These are phyloP conservation scores for Misgurnus anguillicaudatus DNA, from an alignment of 2,113 vertebrate species.

Conservation along the genomic window DNA sequence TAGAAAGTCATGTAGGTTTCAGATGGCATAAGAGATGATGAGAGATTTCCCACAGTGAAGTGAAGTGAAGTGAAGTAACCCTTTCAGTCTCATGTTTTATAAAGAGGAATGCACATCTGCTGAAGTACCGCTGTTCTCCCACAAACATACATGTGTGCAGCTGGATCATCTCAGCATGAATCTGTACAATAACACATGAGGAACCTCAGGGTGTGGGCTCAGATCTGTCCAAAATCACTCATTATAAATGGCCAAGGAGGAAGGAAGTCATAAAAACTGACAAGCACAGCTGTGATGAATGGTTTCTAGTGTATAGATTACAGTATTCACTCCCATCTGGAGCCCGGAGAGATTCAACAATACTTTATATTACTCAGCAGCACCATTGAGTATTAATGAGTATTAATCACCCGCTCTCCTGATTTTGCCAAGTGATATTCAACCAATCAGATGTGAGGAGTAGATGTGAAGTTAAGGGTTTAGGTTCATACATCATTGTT, in stretches of 20 bases:
- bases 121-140: conserved; percentile 11
- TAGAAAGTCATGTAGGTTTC: no score
- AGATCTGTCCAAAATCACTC: not conserved
- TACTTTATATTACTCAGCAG: not conserved
- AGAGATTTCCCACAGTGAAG: no score
- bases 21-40: no score
- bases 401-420: no score
- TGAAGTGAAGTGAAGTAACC: no score
- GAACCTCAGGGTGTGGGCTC: not conserved
- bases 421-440: no score
- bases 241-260: not conserved
- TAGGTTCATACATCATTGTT: no score
- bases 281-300: conserved; percentile 53
- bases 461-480: no score
- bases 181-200: not conserved
- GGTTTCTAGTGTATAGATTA: conserved; percentile 23
- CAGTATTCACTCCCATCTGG: conserved; percentile 36
- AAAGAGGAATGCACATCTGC: conserved; percentile 27
- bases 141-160: not conserved
- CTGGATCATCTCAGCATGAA: conserved; percentile 1
- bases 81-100: not conserved
- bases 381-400: no score
- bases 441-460: no score
- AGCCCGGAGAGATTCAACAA: conserved; percentile 5
- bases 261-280: not conserved